Base-by-base conservation (phyloP, 2,113 vertebrate species). In the Anhinga rufa region DNA sequence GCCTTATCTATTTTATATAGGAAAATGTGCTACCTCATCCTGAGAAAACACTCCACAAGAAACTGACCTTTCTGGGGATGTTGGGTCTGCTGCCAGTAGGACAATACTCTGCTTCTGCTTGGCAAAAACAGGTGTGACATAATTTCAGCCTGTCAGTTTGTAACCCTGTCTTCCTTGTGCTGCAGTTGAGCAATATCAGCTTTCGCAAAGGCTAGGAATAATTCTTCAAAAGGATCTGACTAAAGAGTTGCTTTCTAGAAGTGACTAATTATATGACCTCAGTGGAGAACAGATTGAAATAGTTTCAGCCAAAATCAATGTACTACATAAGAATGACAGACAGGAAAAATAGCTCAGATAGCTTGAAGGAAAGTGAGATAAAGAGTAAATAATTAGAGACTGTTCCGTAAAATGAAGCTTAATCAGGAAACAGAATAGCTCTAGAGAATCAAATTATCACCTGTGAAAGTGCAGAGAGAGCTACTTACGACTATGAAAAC, bases 171-270 rank as follows among this genome's bases (percentile, higher is more conserved):
- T 79, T 82, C 55, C 19, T 93, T 64, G 44, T 0, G 1, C 31
- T 88, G 26, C 29, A 22, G 54, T 74, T 90, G n/a, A 74, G 38
- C 24, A 62, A 42, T 58, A 80, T 32, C 34, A 62, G 13, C 18
- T 70, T 21, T 91, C 24, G 38, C 4, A 80, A 12, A 76, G 20
- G 7, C 25, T 70, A 74, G 60, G 94, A 85, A 88, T 74, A 85
- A 57, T 82, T 48, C 66, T 86, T 90, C 60, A 92, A 86, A 94
- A 90, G 71, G 11, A 54, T 77, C 70, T 21, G 7, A 34, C 51
- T 36, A 36, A 88, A 82, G 57, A 70, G 10, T 86, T 95, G 46
- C 36, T 88, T 92, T 94, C 75, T 62, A 74, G 68, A 96, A 96
- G 16, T 64, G 32, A 70, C 58, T 82, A 57, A 60, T 72, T 85